A percentile compares a stretch with the other conserved stretches of the same genome.
Evolutionary conservation across 2,888 invertebrate species (phyloP).

Genomic region (Phengaris alcon): DNA sequence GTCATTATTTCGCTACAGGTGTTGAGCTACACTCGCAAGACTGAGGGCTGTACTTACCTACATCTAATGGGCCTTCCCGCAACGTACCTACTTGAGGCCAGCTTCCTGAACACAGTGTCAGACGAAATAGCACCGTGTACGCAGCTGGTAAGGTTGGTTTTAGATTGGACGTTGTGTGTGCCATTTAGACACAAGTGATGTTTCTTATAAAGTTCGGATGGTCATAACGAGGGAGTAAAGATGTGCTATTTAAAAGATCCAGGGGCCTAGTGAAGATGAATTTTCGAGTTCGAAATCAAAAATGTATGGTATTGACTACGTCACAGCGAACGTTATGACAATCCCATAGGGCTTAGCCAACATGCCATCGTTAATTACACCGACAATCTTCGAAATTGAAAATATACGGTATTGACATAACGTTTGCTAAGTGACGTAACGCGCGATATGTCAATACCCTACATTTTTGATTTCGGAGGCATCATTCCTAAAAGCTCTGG

Average conservation of each 20-base stretch:
- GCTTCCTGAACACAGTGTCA: background rate
- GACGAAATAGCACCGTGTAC: background rate
- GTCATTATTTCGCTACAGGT: conserved; percentile 27
- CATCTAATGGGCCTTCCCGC: conserved; percentile 22
- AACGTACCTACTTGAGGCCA: conserved; percentile 4
- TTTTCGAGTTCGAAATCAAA: too few species aligned
- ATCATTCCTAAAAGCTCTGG: too few species aligned
- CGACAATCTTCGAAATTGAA: too few species aligned
- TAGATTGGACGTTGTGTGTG: background rate
- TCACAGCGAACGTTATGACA: too few species aligned
- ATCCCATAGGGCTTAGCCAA: too few species aligned
- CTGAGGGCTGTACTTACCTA: conserved; percentile 25
- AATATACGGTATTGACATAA: too few species aligned
- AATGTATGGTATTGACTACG: too few species aligned
- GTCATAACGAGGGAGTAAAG: background rate
- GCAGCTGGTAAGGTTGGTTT: background rate
- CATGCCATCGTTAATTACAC: too few species aligned
- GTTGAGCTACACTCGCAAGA: conserved; percentile 8
- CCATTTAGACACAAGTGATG: conserved; percentile 10
- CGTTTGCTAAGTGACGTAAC: too few species aligned
- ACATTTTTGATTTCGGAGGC: too few species aligned
- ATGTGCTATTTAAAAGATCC: background rate
- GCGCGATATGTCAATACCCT: too few species aligned
- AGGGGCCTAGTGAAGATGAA: too few species aligned
- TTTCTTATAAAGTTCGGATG: background rate